Percentiles rank a stretch among this genome's conserved stretches.
Conservation (phyloP, 2,113 vertebrate species). For the Notiomystis cincta region DNA sequence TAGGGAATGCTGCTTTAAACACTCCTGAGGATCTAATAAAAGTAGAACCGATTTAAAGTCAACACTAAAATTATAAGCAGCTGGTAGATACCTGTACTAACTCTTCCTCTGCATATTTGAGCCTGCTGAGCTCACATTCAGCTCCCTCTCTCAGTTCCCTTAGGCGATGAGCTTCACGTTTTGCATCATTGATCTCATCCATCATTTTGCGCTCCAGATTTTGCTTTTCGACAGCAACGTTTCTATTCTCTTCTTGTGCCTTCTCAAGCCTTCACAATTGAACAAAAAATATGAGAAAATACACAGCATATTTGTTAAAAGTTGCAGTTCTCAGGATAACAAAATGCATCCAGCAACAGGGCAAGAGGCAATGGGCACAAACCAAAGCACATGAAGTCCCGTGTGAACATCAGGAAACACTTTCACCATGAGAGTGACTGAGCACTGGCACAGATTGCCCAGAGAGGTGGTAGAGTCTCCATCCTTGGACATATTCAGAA, state of each 20-base stretch:
- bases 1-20: background rate
- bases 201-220: conserved; percentile 98
- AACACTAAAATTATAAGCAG: background rate
- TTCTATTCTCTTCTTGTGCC: conserved; percentile 97
- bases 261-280: conserved; percentile 85
- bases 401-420: background rate
- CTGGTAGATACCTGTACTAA: conserved; percentile 85
- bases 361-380: background rate
- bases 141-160: conserved; percentile 90
- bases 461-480: background rate
- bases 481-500: background rate
- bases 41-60: background rate
- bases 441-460: background rate
- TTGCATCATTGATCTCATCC: conserved; percentile 93
- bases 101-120: conserved; percentile 97
- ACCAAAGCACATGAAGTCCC: background rate
- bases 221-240: conserved; percentile 96
- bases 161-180: conserved; percentile 89
- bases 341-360: background rate
- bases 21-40: background rate
- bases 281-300: conserved; percentile 39
- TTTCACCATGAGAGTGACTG: background rate
- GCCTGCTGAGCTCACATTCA: conserved; percentile 91
- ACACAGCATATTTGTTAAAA: background rate
- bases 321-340: background rate